These are phyloP conservation scores for Belonocnema kinseyi DNA, from an alignment of 1,140 invertebrate species.

Conservation along the genomic window DNA sequence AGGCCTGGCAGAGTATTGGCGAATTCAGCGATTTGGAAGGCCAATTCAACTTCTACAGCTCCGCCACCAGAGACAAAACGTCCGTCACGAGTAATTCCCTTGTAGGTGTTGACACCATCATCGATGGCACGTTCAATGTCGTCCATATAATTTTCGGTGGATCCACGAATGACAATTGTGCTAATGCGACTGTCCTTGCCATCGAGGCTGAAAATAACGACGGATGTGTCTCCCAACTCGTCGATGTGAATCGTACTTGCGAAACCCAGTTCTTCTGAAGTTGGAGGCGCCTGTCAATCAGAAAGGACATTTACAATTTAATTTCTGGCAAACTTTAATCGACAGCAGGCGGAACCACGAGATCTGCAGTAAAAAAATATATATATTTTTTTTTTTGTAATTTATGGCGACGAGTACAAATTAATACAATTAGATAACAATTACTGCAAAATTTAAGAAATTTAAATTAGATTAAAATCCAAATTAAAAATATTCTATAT, in stretches of 20 bases:
- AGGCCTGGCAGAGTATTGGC: conserved; percentile 95
- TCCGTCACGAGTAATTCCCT: conserved; percentile 83
- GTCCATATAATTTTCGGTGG: conserved; percentile 99
- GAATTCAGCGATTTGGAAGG: conserved; percentile 88
- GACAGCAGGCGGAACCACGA: no score
- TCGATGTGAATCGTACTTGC: conserved; percentile 95
- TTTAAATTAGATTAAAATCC: no score
- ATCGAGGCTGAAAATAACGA: conserved; percentile 93
- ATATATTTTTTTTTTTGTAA: no score
- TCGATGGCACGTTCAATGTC: conserved; percentile 98
- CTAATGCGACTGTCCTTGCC: conserved; percentile 89
- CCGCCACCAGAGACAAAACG: conserved; percentile 95
- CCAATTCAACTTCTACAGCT: conserved; percentile 95
- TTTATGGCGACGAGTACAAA: no score
- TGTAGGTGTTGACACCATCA: conserved; percentile 99
- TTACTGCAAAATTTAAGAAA: no score
- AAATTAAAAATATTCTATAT: no score
- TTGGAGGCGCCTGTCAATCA: conserved; percentile 82
- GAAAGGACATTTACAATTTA: background rate
- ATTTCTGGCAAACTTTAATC: no score
- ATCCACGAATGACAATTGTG: conserved; percentile 95
- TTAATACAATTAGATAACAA: no score
- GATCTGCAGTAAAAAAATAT: no score
- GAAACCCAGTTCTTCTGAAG: conserved; percentile 93
- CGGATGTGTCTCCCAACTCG: conserved; percentile 95